Evolutionary conservation across 2,888 invertebrate species (phyloP), one percentile per base, ranked within the genome.

Genomic region (Epirrhoe tristata): DNA sequence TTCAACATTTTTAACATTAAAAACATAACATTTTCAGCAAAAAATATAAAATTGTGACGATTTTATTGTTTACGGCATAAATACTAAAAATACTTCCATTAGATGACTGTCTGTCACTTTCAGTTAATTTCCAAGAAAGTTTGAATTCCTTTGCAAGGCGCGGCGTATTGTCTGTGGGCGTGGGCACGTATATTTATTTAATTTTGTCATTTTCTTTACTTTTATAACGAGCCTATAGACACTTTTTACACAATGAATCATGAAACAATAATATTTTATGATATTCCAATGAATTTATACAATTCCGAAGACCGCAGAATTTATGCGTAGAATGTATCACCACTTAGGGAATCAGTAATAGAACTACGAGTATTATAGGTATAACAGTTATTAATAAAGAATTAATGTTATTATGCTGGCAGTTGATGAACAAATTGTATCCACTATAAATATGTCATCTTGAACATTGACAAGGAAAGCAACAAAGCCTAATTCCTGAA

Each of bases 401-500:
- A 3, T 32, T n/a, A 24, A 24, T 24, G 7, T 34, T 12, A 43
- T 43, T 2, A 12, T 12, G 5, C 10, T 39, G 39, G 12, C 39
- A 39, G 39, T 43, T 12, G 39, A 43, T 43, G 4, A 12, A 16
- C 14, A 14, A 14, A 14, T 48, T 16, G 48, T 48, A 48, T 16
- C 14, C 1, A n/a, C 32, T 58, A 36, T 31, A 36, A 54, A 31
- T 50, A 17, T 65, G 57, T 53, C 57, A 43, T 32, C 31, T 10
- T 39, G 46, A 48, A 51, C 58, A 63, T 48, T 53, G 54, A 54
- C 50, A 68, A 61, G 31, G 17, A 50, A 16, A 60, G 53, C 53
- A 52, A 64, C 54, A 68, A 63, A 64, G 57, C 51, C 36, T 60
- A 43, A 53, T 63, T 53, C 34, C 16, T 46, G 57, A 63, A 66